phyloP scores from a whole-genome alignment of 2,888 invertebrate species.

The Callosobruchus maculatus region DNA sequence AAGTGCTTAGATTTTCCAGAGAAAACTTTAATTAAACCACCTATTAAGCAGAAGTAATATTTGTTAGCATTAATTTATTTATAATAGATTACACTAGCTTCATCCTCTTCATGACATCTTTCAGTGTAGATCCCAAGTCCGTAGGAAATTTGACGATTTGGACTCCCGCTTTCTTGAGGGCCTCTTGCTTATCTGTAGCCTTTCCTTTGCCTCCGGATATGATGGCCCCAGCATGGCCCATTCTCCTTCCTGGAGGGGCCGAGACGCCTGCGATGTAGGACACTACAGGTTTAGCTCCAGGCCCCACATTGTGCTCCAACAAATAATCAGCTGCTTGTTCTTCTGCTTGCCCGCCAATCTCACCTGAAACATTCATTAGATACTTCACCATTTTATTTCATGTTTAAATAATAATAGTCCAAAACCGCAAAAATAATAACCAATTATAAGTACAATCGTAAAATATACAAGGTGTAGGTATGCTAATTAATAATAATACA shows the following conservation, averaged over 20 bases:
- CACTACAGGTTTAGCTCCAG: conserved; percentile 90
- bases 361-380: conserved; percentile 42
- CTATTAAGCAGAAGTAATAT: neutral
- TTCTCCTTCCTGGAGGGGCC: conserved; percentile 93
- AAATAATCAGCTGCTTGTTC: conserved; percentile 91
- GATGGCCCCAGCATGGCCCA: conserved; percentile 99
- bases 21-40: too few relatives aligned
- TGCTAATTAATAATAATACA: too few relatives aligned
- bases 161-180: conserved; percentile 27
- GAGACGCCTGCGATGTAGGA: conserved; percentile 97
- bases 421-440: too few relatives aligned
- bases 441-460: too few relatives aligned
- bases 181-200: conserved; percentile 29
- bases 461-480: too few relatives aligned
- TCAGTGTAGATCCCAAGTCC: conserved; percentile 26
- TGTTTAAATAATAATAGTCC: too few relatives aligned
- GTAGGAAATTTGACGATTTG: conserved; percentile 24
- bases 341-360: conserved; percentile 91
- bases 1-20: too few relatives aligned
- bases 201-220: conserved; percentile 87
- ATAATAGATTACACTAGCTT: neutral
- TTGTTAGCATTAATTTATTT: neutral
- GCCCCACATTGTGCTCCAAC: conserved; percentile 69
- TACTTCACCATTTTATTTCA: too few relatives aligned
- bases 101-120: conserved; percentile 11